Base-by-base conservation (phyloP, 2,113 vertebrate genomes). In the Phrynocephalus versicolor region DNA sequence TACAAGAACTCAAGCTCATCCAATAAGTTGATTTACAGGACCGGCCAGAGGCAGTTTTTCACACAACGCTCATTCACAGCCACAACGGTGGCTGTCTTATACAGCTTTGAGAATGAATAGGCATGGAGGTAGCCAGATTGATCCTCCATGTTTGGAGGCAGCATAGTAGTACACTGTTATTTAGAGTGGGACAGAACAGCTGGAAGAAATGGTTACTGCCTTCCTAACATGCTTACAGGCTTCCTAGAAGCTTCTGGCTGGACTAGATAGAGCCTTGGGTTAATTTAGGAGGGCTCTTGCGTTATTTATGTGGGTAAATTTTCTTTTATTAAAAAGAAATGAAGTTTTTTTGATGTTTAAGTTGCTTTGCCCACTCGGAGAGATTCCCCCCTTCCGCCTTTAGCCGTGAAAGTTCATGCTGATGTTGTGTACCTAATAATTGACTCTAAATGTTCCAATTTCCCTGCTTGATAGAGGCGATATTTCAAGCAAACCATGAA, bases 381-480 rank as follows among this genome's bases (percentile, higher is more conserved):
- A 64, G 57, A 94, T 77, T 88, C 87, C 83, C 77, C 93, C 93
- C 93, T 51, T 10, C 90, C 95, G 91, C 91, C 92, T 93, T 95
- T 97, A 97, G 96, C 95, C 96, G 94, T 97, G 94, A 90, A 96
- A 94, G 93, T 95, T 95, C 93, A 96, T 94, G 96, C 95, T 97
- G 96, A 95, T 96, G 96, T 92, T 95, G 93, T 96, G 95, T 96
- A 96, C 88, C 90, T 94, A 91, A 95, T 94, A 94, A 94, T 90
- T 94, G 94, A 96, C 94, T 94, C 87, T 96, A 95, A 95, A 96
- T 97, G 96, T 96, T 70, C 95, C 94, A 94, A 95, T 96, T 90
- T 92, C 96, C 92, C 93, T 92, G 91, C 95, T 94, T 96, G 95
- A 93, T 96, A 94, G 96, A 96, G 95, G 94, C 95, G 91, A 94